Percentiles rank a stretch among this genome's conserved stretches.
Conservation (phyloP, 2,888 invertebrate species). For the Dolichopus griseipennis region DNA sequence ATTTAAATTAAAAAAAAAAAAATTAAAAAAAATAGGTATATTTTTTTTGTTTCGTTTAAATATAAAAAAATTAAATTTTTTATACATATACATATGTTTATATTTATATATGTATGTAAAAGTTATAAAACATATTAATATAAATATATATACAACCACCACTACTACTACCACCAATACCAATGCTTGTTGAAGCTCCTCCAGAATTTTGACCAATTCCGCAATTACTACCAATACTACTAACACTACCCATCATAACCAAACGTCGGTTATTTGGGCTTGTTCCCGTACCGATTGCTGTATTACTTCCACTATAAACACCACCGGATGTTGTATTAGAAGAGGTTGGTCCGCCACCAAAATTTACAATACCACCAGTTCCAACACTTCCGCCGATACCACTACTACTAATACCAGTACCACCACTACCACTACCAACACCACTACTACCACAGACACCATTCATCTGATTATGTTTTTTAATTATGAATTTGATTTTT, state of each 20-base stretch:
- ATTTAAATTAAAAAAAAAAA: too few species aligned
- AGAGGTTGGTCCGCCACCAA: slow-evolving; percentile 23
- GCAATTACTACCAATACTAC: slow-evolving; percentile 21
- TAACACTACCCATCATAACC: slow-evolving; percentile 23
- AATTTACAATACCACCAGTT: background rate
- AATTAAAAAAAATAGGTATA: too few species aligned
- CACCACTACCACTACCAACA: slow-evolving; percentile 12
- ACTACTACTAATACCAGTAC: background rate
- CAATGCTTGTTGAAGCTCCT: slow-evolving; percentile 5
- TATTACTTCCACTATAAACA: slow-evolving; percentile 30
- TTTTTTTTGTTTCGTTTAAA: too few species aligned
- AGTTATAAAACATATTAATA: too few species aligned
- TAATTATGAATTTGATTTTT: background rate
- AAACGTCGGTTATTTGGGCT: slow-evolving; percentile 23
- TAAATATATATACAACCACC: slow-evolving; percentile 7
- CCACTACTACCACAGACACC: slow-evolving; percentile 12
- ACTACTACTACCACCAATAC: slow-evolving; percentile 15
- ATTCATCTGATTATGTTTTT: slow-evolving; percentile 5
- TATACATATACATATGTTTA: too few species aligned
- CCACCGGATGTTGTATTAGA: slow-evolving; percentile 24
- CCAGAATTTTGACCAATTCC: slow-evolving; percentile 20
- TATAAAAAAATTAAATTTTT: too few species aligned
- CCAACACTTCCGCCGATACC: slow-evolving; percentile 22
- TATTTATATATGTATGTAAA: background rate
- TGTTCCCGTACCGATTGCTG: slow-evolving; percentile 28